A percentile compares a stretch with the other conserved stretches of the same genome.
These are phyloP conservation scores for Antheraea assamensis DNA, from an alignment of 2,888 invertebrate genomes.

Conservation along the genomic window DNA sequence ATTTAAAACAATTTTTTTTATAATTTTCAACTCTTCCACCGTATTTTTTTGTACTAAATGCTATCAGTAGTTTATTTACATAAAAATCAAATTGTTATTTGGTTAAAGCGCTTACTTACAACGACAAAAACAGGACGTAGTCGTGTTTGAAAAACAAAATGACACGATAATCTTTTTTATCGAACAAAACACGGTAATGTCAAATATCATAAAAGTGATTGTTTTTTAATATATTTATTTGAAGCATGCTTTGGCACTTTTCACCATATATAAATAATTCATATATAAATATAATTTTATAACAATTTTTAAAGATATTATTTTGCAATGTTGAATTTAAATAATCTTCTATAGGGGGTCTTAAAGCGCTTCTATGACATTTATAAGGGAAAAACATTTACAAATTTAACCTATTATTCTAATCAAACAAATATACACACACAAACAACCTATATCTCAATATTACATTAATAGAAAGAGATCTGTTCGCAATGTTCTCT, in stretches of 20 bases:
- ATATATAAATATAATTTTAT: constrained; percentile 20
- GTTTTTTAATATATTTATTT: neutral
- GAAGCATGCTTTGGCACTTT: constrained; percentile 68
- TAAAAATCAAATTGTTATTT: constrained; percentile 58
- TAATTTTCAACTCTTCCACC: constrained; percentile 63
- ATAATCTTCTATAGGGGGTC: constrained; percentile 30
- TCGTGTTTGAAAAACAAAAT: neutral
- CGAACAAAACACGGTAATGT: neutral
- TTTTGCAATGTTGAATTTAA: constrained; percentile 43
- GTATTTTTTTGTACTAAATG: constrained; percentile 77
- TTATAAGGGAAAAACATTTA: constrained; percentile 59
- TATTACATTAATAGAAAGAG: constrained; percentile 53
- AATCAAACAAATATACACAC: constrained; percentile 78
- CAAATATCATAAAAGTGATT: neutral
- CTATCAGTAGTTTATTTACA: constrained; percentile 70
- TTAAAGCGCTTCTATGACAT: constrained; percentile 36
- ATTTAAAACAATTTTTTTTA: constrained; percentile 43
- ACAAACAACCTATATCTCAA: constrained; percentile 52
- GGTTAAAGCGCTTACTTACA: constrained; percentile 68
- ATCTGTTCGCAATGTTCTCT: constrained; percentile 43
- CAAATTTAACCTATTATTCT: constrained; percentile 76
- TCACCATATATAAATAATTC: constrained; percentile 35
- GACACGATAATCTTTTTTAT: neutral
- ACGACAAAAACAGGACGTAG: constrained; percentile 10
- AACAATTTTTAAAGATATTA: constrained; percentile 6